phyloP scores from a whole-genome alignment of 2,888 invertebrate species.

The Stenodema calcarata region DNA sequence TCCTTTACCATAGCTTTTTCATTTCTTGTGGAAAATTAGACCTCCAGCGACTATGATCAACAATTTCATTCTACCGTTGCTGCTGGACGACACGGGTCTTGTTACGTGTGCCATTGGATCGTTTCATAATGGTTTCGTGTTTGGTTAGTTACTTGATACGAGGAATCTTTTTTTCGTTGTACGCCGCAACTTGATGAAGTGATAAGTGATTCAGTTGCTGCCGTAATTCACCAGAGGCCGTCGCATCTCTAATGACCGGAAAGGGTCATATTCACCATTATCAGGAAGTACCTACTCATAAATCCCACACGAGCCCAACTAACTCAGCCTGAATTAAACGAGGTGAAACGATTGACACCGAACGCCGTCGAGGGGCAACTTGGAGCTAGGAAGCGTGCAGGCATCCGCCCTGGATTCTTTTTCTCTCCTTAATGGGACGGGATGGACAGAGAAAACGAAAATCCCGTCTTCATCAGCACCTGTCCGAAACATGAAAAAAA shows the following conservation, averaged over 20 bases:
- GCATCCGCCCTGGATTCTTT: slow-evolving; percentile 22
- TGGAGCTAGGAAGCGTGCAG: neutral
- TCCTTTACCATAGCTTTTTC: no score
- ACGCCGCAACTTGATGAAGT: no score
- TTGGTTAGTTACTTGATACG: no score
- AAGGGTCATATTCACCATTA: neutral
- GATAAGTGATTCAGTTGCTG: no score
- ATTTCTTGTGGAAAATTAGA: no score
- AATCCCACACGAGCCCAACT: neutral
- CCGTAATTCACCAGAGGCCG: no score
- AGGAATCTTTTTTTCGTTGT: no score
- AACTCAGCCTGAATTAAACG: slow-evolving; percentile 1
- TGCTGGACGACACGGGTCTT: no score
- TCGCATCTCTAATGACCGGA: neutral
- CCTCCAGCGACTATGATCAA: no score
- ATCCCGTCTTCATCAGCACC: neutral
- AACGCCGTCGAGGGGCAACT: neutral
- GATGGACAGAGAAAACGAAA: neutral
- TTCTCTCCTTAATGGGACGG: neutral
- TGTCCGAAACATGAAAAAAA: neutral
- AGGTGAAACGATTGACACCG: slow-evolving; percentile 30
- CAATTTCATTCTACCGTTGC: no score
- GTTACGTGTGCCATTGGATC: no score
- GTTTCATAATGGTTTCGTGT: no score
- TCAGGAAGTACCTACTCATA: neutral